Conservation (phyloP, 2,113 vertebrate species). For the Stictonetta naevosa region DNA sequence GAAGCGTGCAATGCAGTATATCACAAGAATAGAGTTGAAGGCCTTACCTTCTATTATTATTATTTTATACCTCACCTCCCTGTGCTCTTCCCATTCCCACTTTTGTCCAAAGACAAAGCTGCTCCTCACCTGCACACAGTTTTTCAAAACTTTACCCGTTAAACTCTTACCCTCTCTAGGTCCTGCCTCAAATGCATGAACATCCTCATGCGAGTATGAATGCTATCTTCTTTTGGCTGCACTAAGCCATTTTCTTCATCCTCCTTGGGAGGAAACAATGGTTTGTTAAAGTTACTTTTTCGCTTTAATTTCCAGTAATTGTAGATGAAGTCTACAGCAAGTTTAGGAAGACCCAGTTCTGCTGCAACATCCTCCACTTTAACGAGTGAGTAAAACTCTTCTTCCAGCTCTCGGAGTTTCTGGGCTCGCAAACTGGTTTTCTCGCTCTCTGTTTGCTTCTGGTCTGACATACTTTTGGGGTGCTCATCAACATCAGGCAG, state of each 20-base stretch:
- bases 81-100: neutral
- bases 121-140: neutral
- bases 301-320: slow-evolving; percentile 99
- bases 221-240: slow-evolving; percentile 93
- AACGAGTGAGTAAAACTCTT: slow-evolving; percentile 92
- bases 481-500: slow-evolving; percentile 75
- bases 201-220: slow-evolving; percentile 98
- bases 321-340: slow-evolving; percentile 91
- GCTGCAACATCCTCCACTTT: slow-evolving; percentile 86
- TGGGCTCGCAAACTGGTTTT: slow-evolving; percentile 90
- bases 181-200: slow-evolving; percentile 99
- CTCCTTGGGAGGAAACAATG: slow-evolving; percentile 92
- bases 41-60: neutral
- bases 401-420: slow-evolving; percentile 94
- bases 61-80: neutral
- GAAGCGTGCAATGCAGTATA: neutral
- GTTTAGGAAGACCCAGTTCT: slow-evolving; percentile 82
- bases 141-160: neutral
- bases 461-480: slow-evolving; percentile 80
- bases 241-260: slow-evolving; percentile 90
- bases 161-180: slow-evolving; percentile 90
- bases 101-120: neutral
- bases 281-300: slow-evolving; percentile 93
- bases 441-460: slow-evolving; percentile 84
- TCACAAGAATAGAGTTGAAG: neutral